phyloP scores from a whole-genome alignment of 2,797 vertebrate species.

The Myotis daubentonii region DNA sequence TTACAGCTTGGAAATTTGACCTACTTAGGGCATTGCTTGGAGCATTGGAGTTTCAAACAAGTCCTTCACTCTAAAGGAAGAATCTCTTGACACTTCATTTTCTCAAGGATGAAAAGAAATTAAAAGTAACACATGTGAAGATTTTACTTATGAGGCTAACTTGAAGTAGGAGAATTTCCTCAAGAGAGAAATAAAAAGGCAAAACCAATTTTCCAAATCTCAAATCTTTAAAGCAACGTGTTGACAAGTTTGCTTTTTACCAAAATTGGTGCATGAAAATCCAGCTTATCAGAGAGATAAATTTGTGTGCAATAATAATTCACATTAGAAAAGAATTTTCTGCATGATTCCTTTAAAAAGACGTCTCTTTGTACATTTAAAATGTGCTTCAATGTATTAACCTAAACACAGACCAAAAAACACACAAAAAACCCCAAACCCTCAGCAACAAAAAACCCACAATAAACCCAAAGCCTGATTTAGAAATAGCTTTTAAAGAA shows the following conservation, averaged over 20 bases:
- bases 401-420: background rate
- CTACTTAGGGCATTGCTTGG: slow-evolving; percentile 69
- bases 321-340: slow-evolving; percentile 29
- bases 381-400: slow-evolving; percentile 29
- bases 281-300: background rate
- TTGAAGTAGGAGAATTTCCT: slow-evolving; percentile 42
- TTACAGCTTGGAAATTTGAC: slow-evolving; percentile 71
- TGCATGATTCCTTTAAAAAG: background rate
- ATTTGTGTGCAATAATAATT: slow-evolving; percentile 1
- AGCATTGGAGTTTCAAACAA: slow-evolving; percentile 66
- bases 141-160: slow-evolving; percentile 65
- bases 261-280: background rate
- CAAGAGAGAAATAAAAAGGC: slow-evolving; percentile 63
- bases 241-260: slow-evolving; percentile 65
- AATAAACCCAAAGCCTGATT: background rate
- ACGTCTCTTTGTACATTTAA: background rate
- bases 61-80: slow-evolving; percentile 61
- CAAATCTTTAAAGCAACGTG: slow-evolving; percentile 38
- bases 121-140: slow-evolving; percentile 69
- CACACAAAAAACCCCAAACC: background rate
- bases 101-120: slow-evolving; percentile 75
- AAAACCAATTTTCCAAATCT: slow-evolving; percentile 60
- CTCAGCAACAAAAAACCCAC: background rate
- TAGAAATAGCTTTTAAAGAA: background rate
- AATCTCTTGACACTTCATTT: slow-evolving; percentile 75